Evolutionary conservation across 2,113 vertebrate species (phyloP), one percentile per base, ranked within the genome.

Genomic region (Oenanthe oenanthe): DNA sequence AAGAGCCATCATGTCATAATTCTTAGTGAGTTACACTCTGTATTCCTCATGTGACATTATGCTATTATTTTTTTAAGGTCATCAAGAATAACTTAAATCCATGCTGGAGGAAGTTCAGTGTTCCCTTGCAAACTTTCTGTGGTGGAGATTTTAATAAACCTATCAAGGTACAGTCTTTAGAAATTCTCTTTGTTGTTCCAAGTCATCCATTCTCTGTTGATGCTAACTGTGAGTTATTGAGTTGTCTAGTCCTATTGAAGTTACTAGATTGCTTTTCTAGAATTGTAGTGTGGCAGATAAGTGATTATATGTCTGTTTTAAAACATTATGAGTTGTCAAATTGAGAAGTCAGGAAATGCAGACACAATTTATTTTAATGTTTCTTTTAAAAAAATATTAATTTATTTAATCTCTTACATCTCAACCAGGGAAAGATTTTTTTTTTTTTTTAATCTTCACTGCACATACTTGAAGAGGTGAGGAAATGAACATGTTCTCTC

Each of bases 81-180:
- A 98, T 99, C 95, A 99, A 99, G 98, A 99, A 99, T 97, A 99
- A 99, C 92, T 98, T 99, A 95, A 99, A 97, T 96, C 98, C 99
- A 8, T 97, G 87, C 43, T 99, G 99, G 99, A 99, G 97, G 86
- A 98, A 98, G 91, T 99, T 99, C 94, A 96, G 95, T 9, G 97
- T 99, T 88, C 97, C 99, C 60, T 96, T 99, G 85, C 98, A 99
- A 93, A 99, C 98, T 0, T 99, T 99, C 95, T 99, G 99, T 97
- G 95, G 94, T 86, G 98, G 98, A 28, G 98, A 99, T 90, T 89
- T 98, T 54, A 98, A 97, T 72, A 98, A 96, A 68, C 97, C 98
- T 8, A 95, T 99, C 43, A 99, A 99, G 98, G 99, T 99, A 96
- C 75, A 80, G 53, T 28, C 21, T 87, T 72, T 50, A 80, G 56